Percentiles rank a stretch among this genome's conserved stretches.
phyloP scores from a whole-genome alignment of 1,140 invertebrate species.

The Parasteatoda tepidariorum region DNA sequence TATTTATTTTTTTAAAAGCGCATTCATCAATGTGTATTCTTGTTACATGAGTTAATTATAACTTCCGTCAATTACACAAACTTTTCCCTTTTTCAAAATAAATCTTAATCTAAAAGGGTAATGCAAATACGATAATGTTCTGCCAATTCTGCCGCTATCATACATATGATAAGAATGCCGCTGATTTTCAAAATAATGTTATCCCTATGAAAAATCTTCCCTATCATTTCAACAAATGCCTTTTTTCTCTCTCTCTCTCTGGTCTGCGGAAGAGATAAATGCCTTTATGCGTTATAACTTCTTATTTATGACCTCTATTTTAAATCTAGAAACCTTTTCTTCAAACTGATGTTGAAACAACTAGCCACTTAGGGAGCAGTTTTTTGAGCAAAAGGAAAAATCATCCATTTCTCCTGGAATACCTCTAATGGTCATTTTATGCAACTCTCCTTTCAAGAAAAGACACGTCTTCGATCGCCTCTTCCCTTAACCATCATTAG shows the following conservation, averaged over 20 bases:
- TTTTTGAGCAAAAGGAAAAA: neutral
- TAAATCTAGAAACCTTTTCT: neutral
- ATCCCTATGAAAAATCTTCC: neutral
- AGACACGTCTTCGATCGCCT: constrained; percentile 25
- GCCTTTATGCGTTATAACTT: neutral
- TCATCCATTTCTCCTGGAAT: constrained; percentile 7
- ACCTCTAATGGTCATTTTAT: constrained; percentile 56
- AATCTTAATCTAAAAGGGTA: too few relatives aligned
- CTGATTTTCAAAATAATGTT: neutral
- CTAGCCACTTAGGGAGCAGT: neutral
- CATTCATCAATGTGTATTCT: too few relatives aligned
- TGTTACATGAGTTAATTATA: too few relatives aligned
- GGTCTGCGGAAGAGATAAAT: neutral
- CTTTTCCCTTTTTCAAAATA: too few relatives aligned
- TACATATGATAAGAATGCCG: neutral
- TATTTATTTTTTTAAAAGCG: too few relatives aligned
- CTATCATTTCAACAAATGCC: neutral
- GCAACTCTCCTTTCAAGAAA: constrained; percentile 24
- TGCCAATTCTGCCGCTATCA: too few relatives aligned
- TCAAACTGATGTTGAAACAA: neutral
- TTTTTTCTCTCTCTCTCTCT: too few relatives aligned
- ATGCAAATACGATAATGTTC: too few relatives aligned
- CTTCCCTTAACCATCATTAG: constrained; percentile 42
- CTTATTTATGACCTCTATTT: neutral
- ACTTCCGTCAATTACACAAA: too few relatives aligned